Base-by-base conservation (phyloP, 2,888 invertebrate species). In the Atherix ibis region DNA sequence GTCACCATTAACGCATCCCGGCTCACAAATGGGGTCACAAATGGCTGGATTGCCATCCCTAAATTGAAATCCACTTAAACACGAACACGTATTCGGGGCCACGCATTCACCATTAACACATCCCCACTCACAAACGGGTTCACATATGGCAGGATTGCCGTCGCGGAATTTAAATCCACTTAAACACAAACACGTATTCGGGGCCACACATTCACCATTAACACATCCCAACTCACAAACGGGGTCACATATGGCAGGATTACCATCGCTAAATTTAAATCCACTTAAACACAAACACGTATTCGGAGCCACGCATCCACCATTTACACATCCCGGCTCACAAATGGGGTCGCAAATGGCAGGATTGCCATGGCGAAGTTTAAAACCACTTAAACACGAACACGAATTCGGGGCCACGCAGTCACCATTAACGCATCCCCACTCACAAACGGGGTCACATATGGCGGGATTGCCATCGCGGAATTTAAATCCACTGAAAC, bases 121-220 rank as follows among this genome's bases (percentile, higher is more conserved):
- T 28, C 33, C 18, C 19, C 34, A 4, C 9, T 17, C 4, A 13
- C 36, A 36, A 22, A 28, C 29, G 10, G 36, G 36, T n/a, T n/a
- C 15, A 33, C 36, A 36, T 29, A 18, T 5, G 3, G 31, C 6
- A 5, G 6, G 10, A 19, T 19, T 31, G 12, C 3, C 3, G n/a
- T 6, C 5, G n/a, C 9, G 6, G 6, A 10, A 12, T 5, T 30
- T 35, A 36, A 58, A 65, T 2, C 63, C 65, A 18, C 42, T 42
- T 17, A 54, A 47, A 39, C 66, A 67, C 6, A 44, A 43, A 28
- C 66, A 66, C 14, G 3, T 3, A 33, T 63, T 58, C 2, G 66
- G 65, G 2, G 48, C 61, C 9, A 53, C 48, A 39, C 68, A 68
- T 0, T 44, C 34, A 3, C 53, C 55, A 39, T 57, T 49, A 26